Evolutionary conservation across 2,888 invertebrate genomes (phyloP).

Genomic region (Ichneumoninae sp.): DNA sequence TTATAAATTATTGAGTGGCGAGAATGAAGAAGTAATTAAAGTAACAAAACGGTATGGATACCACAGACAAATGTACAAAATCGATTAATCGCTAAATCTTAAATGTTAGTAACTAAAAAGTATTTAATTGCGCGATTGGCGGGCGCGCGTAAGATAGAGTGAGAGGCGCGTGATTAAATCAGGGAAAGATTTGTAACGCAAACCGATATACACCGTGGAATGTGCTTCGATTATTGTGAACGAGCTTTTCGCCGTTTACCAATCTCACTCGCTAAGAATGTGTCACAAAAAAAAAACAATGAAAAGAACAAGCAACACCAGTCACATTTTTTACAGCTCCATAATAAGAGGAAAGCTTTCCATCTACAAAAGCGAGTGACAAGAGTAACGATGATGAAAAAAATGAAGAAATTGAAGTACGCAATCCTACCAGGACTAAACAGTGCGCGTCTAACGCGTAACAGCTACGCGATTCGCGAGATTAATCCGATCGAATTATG

Average conservation of each 20-base stretch:
- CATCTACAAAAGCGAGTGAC: not conserved
- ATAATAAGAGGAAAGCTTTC: not conserved
- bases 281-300: not conserved
- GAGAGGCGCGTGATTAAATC: constrained; percentile 61
- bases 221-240: constrained; percentile 17
- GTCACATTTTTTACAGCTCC: not conserved
- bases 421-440: constrained; percentile 56
- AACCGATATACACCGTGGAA: constrained; percentile 37
- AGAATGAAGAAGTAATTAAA: constrained; percentile 48
- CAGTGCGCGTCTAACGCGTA: constrained; percentile 78
- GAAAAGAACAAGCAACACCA: not conserved
- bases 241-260: not conserved
- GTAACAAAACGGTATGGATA: constrained; percentile 70
- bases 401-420: constrained; percentile 52
- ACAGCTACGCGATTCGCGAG: constrained; percentile 80
- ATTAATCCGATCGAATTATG: constrained; percentile 59
- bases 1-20: constrained; percentile 81
- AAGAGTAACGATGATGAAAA: constrained; percentile 27
- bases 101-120: constrained; percentile 82
- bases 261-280: constrained; percentile 2
- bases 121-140: constrained; percentile 75
- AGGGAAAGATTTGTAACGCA: constrained; percentile 45
- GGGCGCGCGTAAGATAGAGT: constrained; percentile 34
- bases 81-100: constrained; percentile 81
- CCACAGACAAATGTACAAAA: constrained; percentile 83